Conservation (phyloP, 2,113 vertebrate species). For the Mobula birostris region DNA sequence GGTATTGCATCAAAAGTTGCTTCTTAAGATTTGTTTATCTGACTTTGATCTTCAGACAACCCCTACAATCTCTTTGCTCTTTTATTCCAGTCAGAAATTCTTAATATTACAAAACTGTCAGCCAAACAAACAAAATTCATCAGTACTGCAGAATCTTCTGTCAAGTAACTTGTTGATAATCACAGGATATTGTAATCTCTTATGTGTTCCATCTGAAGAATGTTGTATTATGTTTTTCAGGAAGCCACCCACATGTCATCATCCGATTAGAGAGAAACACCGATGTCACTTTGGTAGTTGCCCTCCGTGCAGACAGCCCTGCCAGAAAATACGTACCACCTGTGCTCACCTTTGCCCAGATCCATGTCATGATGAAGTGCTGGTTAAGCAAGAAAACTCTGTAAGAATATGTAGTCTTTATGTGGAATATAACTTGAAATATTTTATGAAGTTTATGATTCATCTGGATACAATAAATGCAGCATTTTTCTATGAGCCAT, state of each 20-base stretch:
- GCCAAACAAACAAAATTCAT: background rate
- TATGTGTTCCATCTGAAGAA: background rate
- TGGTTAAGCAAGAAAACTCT: constrained; percentile 62
- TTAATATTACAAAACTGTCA: too few species aligned
- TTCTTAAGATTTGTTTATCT: background rate
- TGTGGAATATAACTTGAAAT: background rate
- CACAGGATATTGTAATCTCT: background rate
- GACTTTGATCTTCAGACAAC: background rate
- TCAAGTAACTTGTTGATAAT: background rate
- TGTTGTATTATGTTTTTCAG: constrained; percentile 51
- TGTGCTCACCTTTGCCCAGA: constrained; percentile 65
- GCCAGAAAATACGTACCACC: constrained; percentile 52
- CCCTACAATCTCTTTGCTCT: background rate
- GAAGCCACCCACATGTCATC: constrained; percentile 68
- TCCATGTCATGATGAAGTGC: constrained; percentile 73
- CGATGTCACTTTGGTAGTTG: constrained; percentile 72
- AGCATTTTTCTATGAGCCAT: background rate
- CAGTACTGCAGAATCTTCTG: background rate
- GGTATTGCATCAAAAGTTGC: background rate
- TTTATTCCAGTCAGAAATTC: background rate
- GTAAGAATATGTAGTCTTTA: constrained; percentile 51
- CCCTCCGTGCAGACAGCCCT: constrained; percentile 67
- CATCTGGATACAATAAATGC: background rate
- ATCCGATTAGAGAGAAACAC: constrained; percentile 66
- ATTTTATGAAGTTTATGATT: background rate